Evolutionary conservation across 2,888 invertebrate genomes (phyloP), one percentile per base, ranked within the genome.

Genomic region (Strigamia maritima): DNA sequence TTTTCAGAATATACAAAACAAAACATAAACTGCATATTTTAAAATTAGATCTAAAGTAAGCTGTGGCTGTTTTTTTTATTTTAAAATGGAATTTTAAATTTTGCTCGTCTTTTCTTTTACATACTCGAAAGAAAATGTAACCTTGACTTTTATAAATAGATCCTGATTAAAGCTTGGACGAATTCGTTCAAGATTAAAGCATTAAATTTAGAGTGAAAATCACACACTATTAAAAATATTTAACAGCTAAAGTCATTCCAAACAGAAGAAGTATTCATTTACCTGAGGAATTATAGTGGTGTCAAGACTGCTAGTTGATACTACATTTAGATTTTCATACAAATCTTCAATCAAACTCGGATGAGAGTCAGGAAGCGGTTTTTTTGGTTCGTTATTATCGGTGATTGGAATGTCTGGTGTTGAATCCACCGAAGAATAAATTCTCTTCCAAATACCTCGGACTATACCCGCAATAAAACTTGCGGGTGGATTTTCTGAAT

Each of bases 141-240:
- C 70, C 70, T 70, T 70, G 70, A 28, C 26, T 19, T 26, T 70
- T 70, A 70, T 28, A 70, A 70, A 70, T 70, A 70, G 70, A 28
- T 24, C 2, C 26, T 70, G 70, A 70, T 28, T 22, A 3, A 19
- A 8, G 24, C 3, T n/a, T n/a, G n/a, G n/a, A n/a, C n/a, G n/a
- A n/a, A n/a, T n/a, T n/a, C n/a, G n/a, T n/a, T n/a, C n/a, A n/a
- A n/a, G 60, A 60, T 60, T 22, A 3, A 19, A 8, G 24, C 3
- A 60, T 24, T 60, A 60, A 60, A 60, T 60, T 22, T 60, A 14
- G 12, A 70, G 70, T 28, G 28, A 10, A 70, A 70, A 70, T 70
- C 28, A 70, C 54, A 70, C 16, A 26, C 14, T 6, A 70, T 16
- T 70, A 2, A 28, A n/a, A 70, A 28, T 1, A 6, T 70, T 35